Evolutionary conservation across 2,113 vertebrate species (phyloP).

Genomic region (Pseudonaja textilis): DNA sequence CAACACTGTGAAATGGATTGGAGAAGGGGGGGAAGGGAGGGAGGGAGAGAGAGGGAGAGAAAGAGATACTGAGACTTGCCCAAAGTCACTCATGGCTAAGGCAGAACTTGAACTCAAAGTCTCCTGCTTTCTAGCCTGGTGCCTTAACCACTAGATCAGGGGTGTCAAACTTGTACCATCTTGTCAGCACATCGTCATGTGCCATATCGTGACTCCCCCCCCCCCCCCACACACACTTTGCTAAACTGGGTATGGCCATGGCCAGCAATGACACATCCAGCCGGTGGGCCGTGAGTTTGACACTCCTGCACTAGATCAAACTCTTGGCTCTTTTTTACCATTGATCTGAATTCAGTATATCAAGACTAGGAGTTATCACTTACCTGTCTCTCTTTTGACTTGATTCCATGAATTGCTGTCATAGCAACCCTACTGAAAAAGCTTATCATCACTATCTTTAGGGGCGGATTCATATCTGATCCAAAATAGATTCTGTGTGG

Average conservation of each 20-base stretch:
- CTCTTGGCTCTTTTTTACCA: neutral
- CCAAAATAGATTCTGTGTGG: neutral
- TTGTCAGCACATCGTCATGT: no score
- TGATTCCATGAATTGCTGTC: neutral
- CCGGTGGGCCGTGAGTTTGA: no score
- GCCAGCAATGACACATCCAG: no score
- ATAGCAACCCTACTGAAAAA: neutral
- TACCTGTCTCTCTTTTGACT: neutral
- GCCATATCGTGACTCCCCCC: no score
- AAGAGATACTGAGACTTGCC: neutral
- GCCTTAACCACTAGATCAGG: neutral
- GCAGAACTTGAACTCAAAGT: neutral
- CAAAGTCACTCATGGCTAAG: neutral
- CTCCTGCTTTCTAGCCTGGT: neutral
- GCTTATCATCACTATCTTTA: neutral
- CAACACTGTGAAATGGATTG: neutral
- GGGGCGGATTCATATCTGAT: neutral
- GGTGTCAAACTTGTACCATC: no score
- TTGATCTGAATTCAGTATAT: neutral
- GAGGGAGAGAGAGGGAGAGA: no score
- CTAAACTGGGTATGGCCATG: no score
- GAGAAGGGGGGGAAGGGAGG: no score
- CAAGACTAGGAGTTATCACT: neutral
- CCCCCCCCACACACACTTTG: no score
- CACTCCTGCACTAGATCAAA: neutral